These are phyloP conservation scores for Capreolus pygargus DNA, from an alignment of 2,113 vertebrate species.

Conservation along the genomic window DNA sequence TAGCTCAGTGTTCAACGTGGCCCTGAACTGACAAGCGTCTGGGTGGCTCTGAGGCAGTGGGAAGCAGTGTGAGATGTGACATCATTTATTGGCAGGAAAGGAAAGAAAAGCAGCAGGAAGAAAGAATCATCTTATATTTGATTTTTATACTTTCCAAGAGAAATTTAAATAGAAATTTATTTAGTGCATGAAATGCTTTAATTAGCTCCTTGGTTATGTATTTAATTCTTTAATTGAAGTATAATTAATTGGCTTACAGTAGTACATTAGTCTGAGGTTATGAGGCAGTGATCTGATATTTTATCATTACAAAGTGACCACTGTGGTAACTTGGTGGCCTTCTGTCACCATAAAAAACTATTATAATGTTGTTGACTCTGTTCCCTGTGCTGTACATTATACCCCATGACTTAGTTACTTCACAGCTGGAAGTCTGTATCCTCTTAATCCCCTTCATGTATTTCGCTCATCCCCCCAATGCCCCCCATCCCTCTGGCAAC, in stretches of 20 bases:
- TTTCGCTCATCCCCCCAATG: neutral
- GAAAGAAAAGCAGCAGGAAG: neutral
- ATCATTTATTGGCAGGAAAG: neutral
- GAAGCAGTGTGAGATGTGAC: neutral
- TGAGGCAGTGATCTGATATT: neutral
- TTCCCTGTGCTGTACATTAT: neutral
- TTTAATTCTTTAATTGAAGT: neutral
- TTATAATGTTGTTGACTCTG: neutral
- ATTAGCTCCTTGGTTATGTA: neutral
- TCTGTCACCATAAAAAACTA: neutral
- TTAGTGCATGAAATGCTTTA: neutral
- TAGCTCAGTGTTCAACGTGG: neutral
- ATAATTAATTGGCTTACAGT: neutral
- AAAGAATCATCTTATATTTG: neutral
- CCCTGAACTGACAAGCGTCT: neutral
- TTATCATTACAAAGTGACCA: neutral
- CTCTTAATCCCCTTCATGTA: neutral
- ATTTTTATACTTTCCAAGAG: conserved; percentile 26
- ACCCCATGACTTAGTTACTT: neutral
- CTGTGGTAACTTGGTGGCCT: neutral
- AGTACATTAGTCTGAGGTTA: neutral
- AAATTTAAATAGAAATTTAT: conserved; percentile 1
- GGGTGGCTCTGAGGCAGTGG: neutral
- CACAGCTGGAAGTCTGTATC: neutral
- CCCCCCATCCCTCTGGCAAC: neutral